phyloP scores from a whole-genome alignment of 2,888 invertebrate genomes.

The Drosophila neonasuta region DNA sequence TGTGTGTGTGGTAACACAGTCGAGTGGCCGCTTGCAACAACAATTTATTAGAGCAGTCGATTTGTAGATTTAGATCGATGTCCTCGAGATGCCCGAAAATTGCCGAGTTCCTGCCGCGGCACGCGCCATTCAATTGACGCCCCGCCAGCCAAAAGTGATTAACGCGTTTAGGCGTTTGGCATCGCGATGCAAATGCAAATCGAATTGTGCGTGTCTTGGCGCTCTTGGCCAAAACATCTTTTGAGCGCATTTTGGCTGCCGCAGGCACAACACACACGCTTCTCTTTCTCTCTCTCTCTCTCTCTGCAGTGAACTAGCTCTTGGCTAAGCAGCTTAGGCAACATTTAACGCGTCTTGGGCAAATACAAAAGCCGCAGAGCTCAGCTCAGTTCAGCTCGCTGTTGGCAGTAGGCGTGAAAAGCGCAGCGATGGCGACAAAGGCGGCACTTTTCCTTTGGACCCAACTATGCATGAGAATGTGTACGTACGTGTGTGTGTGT shows the following conservation, averaged over 20 bases:
- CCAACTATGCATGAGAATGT: constrained; percentile 21
- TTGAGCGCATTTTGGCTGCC: constrained; percentile 52
- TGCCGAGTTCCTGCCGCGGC: constrained; percentile 67
- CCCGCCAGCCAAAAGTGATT: constrained; percentile 68
- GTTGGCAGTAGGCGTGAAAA: constrained; percentile 68
- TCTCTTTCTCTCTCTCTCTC: background rate
- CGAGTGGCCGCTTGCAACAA: constrained; percentile 50
- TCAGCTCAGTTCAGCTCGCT: constrained; percentile 21
- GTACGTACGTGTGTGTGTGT: background rate
- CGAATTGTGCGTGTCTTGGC: constrained; percentile 49
- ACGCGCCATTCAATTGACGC: constrained; percentile 72
- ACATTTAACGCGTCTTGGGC: constrained; percentile 74
- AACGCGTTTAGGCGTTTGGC: constrained; percentile 61
- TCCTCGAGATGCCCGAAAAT: constrained; percentile 49
- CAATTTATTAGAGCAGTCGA: constrained; percentile 74
- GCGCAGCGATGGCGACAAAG: constrained; percentile 61
- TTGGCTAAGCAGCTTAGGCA: constrained; percentile 75
- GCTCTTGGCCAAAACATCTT: constrained; percentile 20
- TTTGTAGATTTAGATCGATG: constrained; percentile 55
- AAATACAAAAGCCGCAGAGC: constrained; percentile 54
- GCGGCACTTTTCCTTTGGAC: constrained; percentile 59
- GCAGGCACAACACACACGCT: background rate
- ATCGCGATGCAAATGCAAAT: constrained; percentile 57
- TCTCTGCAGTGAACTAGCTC: constrained; percentile 8
- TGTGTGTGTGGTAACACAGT: constrained; percentile 13